Percentiles rank a stretch among this genome's conserved stretches.
Conservation (phyloP, 1,140 invertebrate species). For the Oppia nitens region DNA sequence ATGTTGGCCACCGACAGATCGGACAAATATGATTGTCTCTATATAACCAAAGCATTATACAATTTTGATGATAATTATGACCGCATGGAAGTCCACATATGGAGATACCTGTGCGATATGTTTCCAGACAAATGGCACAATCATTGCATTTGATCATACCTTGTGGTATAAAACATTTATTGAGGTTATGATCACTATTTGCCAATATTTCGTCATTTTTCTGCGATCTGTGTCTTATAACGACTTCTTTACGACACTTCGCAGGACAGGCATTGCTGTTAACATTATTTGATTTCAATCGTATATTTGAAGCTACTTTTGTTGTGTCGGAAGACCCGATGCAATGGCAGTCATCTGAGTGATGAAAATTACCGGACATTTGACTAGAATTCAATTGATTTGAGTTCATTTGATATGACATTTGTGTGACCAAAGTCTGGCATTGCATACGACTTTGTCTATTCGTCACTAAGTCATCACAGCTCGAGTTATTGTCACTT, state of each 20-base stretch:
- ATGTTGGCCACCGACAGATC: conserved; percentile 37
- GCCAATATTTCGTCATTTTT: background rate
- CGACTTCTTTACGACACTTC: background rate
- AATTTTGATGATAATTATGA: conserved; percentile 36
- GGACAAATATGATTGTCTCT: conserved; percentile 38
- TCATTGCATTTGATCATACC: conserved; percentile 27
- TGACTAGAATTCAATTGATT: background rate
- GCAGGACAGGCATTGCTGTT: background rate
- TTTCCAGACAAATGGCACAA: conserved; percentile 39
- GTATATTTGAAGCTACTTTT: background rate
- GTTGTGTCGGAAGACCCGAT: background rate
- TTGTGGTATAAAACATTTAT: conserved; percentile 13
- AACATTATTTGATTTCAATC: background rate
- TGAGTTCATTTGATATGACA: background rate
- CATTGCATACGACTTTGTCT: conserved; percentile 9
- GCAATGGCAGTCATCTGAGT: background rate
- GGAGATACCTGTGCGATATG: conserved; percentile 26
- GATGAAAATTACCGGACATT: background rate
- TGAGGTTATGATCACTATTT: background rate
- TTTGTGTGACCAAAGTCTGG: background rate
- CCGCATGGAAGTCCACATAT: conserved; percentile 38
- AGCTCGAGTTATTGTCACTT: conserved; percentile 20
- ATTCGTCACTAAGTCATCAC: conserved; percentile 6
- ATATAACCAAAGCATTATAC: conserved; percentile 35
- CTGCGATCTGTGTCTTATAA: background rate